phyloP scores from a whole-genome alignment of 2,113 vertebrate species.

The Manacus vitellinus region DNA sequence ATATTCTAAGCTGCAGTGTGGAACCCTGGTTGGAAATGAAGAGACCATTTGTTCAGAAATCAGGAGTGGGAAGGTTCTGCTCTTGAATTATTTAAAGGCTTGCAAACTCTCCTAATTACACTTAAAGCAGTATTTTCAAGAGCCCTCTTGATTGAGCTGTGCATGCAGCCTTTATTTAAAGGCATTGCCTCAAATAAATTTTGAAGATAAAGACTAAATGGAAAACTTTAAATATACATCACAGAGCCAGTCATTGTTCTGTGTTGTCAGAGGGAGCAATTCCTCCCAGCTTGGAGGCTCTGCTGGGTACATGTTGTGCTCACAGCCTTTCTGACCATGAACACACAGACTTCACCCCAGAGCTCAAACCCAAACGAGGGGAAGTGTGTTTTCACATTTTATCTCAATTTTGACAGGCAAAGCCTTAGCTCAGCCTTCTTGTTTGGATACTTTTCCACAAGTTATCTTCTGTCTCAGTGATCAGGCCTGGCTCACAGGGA shows the following conservation, averaged over 20 bases:
- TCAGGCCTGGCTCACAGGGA: not conserved
- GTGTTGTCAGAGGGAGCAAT: not conserved
- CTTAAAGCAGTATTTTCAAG: not conserved
- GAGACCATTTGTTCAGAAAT: constrained; percentile 43
- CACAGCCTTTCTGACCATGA: not conserved
- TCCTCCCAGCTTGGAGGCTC: not conserved
- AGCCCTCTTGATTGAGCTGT: not conserved
- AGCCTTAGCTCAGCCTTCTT: not conserved
- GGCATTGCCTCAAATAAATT: not conserved
- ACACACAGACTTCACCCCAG: not conserved
- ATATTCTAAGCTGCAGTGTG: constrained; percentile 29
- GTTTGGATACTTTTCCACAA: not conserved
- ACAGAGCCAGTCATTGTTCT: not conserved
- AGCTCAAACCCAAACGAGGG: not conserved
- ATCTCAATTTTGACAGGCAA: constrained; percentile 3
- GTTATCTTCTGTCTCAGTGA: not conserved
- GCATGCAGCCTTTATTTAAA: not conserved
- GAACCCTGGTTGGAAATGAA: not conserved
- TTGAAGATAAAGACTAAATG: not conserved
- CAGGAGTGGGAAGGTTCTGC: constrained; percentile 26
- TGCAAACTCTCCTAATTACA: constrained; percentile 39
- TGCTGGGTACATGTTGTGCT: not conserved
- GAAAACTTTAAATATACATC: not conserved
- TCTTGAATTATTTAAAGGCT: constrained; percentile 29
- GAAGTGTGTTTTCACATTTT: not conserved